These are phyloP conservation scores for Colius striatus DNA, from an alignment of 2,113 vertebrate genomes.

Conservation along the genomic window DNA sequence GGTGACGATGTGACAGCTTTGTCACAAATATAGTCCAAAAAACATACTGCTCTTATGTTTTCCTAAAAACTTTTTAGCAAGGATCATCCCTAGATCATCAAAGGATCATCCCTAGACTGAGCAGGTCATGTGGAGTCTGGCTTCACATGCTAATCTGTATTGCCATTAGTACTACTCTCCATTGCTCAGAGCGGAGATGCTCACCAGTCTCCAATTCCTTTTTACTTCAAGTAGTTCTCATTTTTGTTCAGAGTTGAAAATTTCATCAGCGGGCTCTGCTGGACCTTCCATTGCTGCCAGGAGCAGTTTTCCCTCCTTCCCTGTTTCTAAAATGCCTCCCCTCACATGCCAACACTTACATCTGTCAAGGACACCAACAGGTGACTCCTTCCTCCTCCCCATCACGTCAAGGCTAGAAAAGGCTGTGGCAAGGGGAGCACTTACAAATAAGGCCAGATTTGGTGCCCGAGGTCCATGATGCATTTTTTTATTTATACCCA, in stretches of 20 bases:
- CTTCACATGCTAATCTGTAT: background rate
- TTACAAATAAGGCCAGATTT: slow-evolving; percentile 75
- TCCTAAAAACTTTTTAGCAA: background rate
- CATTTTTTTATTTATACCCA: slow-evolving; percentile 82
- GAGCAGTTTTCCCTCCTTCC: background rate
- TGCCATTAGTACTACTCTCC: background rate
- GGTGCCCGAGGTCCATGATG: slow-evolving; percentile 66
- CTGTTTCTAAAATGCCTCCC: background rate
- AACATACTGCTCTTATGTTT: accelerated
- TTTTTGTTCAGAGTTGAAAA: background rate
- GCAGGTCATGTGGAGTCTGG: background rate
- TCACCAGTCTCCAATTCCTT: background rate
- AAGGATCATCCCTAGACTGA: background rate
- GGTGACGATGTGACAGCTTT: background rate
- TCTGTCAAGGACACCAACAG: slow-evolving; percentile 73
- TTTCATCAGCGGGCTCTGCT: background rate
- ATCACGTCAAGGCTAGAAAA: slow-evolving; percentile 19
- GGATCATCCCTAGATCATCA: background rate
- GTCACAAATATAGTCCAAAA: background rate
- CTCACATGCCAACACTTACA: background rate
- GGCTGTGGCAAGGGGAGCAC: slow-evolving; percentile 53
- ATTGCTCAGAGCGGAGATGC: background rate
- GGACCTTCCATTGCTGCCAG: background rate
- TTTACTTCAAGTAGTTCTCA: background rate
- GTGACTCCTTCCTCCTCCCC: slow-evolving; percentile 58